These are phyloP conservation scores for Myotis brandtii DNA, from an alignment of 2,113 vertebrate genomes.

Conservation along the genomic window DNA sequence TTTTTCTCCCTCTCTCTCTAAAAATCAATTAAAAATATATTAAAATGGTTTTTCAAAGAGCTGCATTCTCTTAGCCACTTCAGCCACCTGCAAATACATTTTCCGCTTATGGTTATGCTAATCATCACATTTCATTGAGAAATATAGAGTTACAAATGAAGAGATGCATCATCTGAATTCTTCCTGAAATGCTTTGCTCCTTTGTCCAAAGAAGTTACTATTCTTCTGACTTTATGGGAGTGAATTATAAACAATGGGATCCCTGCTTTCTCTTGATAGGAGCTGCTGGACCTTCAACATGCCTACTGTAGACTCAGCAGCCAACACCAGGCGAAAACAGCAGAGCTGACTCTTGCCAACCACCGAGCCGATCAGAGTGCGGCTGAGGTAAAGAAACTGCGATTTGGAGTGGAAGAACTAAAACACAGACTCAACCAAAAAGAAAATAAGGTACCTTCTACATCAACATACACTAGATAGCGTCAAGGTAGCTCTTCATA, in stretches of 20 bases:
- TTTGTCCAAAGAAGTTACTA: background rate
- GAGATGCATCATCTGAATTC: background rate
- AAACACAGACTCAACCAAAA: constrained; percentile 2
- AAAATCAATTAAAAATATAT: too few relatives aligned
- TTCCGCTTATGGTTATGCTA: background rate
- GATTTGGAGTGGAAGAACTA: constrained; percentile 48
- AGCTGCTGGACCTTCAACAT: background rate
- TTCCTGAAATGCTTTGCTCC: background rate
- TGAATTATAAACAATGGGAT: background rate
- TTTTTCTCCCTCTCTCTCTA: too few relatives aligned
- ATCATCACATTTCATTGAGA: background rate
- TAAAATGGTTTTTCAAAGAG: background rate
- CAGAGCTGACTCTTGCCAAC: constrained; percentile 20
- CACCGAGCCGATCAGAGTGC: background rate
- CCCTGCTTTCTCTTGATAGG: constrained; percentile 61
- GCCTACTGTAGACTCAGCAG: constrained; percentile 44
- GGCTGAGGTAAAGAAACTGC: constrained; percentile 63
- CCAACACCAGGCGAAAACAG: constrained; percentile 27
- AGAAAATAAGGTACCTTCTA: constrained; percentile 42
- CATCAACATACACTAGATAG: background rate
- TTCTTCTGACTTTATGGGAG: background rate
- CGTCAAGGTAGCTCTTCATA: background rate
- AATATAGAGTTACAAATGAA: background rate
- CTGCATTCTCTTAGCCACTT: background rate
- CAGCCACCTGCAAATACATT: background rate